Base-by-base conservation (phyloP, 2,113 vertebrate genomes). In the Todiramphus chloris region DNA sequence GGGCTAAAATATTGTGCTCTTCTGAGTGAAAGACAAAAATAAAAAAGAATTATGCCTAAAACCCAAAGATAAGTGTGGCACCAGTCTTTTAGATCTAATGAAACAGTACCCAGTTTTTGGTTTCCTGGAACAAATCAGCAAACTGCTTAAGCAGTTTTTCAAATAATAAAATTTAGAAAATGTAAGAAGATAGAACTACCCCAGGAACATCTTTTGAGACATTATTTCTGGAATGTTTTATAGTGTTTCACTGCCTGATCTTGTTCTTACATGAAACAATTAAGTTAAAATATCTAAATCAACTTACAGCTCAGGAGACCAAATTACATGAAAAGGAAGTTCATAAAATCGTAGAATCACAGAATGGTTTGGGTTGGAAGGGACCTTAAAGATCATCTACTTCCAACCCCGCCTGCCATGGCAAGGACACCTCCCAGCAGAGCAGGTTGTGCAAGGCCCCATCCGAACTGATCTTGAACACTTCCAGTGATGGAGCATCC, bases 11-110 rank as follows among this genome's bases (percentile, higher is more conserved):
- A 56, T 19, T 87, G 59, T 64, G 31, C 62, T 84, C 16, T 44
- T 33, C 17, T 66, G 11, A 70, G 14, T 33, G 31, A 31, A 31
- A 79, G 78, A 25, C 31, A 75, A 82, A 37, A 33, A 59, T 67
- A n/a, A 78, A 87, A 94, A 79, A 30, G 3, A 21, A 25, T 66
- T 92, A n/a, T 72, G 27, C 2, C 44, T 67, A 35, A 66, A 63
- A 12, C 0, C 28, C 39, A 31, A 76, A 73, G 91, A 43, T 27
- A 14, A 83, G 18, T 37, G 9, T 85, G 44, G 62, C 11, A 24
- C 7, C 1, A 1, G 4, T 7, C 20, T 56, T 50, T 53, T 31
- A 30, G 28, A n/a, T 20, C 25, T 25, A 68, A 0, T 23, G 20
- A 64, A 78, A 55, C 16, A 33, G 41, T 43, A 25, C 19, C 39